These are phyloP conservation scores for Lacanobia wlatinum DNA, from an alignment of 2,888 invertebrate genomes.

Conservation along the genomic window DNA sequence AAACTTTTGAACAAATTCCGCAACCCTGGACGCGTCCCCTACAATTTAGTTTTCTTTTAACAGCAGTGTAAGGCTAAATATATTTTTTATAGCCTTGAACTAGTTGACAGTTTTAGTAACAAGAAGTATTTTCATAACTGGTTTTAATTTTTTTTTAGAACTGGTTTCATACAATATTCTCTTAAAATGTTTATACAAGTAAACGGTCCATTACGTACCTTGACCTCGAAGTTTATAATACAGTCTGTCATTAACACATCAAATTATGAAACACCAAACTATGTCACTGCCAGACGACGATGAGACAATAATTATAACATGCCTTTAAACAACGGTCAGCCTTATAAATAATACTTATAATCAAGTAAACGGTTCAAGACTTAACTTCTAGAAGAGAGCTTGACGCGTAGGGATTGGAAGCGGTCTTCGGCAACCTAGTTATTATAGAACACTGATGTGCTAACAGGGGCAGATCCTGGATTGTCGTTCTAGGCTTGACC, in stretches of 20 bases:
- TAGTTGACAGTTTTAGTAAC: slow-evolving; percentile 7
- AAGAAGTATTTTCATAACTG: neutral
- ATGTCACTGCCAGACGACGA: slow-evolving; percentile 40
- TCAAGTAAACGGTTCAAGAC: too few relatives aligned
- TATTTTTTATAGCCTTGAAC: slow-evolving; percentile 12
- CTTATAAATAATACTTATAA: too few relatives aligned
- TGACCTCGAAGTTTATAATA: slow-evolving; percentile 39
- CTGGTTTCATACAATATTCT: neutral
- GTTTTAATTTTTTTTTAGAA: slow-evolving; percentile 1
- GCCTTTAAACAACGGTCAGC: too few relatives aligned
- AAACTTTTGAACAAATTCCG: too few relatives aligned
- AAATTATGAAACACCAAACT: slow-evolving; percentile 36
- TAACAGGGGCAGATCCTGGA: too few relatives aligned
- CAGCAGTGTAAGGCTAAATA: too few relatives aligned
- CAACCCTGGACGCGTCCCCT: too few relatives aligned
- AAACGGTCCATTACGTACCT: slow-evolving; percentile 21
- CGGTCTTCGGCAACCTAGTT: neutral
- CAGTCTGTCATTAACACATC: slow-evolving; percentile 18
- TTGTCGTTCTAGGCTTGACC: too few relatives aligned
- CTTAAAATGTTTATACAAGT: slow-evolving; percentile 13
- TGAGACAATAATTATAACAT: neutral
- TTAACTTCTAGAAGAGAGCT: neutral
- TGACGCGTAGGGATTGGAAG: neutral
- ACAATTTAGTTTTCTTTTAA: too few relatives aligned
- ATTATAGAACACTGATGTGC: neutral